phyloP scores from a whole-genome alignment of 2,113 vertebrate species.

The Tragelaphus buxtoni region DNA sequence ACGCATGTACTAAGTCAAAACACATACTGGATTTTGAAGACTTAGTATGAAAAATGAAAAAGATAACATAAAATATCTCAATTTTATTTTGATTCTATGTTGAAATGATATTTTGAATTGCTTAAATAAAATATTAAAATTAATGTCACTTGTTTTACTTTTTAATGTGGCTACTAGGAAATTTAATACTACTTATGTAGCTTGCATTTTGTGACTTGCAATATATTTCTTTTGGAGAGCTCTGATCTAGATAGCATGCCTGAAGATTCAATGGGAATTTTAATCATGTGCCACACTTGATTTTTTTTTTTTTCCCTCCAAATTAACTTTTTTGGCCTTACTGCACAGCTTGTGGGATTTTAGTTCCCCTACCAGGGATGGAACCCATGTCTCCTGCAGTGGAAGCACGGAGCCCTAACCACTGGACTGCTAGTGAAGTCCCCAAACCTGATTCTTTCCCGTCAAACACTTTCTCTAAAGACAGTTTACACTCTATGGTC shows the following conservation, averaged over 20 bases:
- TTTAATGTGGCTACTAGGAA: background rate
- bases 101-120: background rate
- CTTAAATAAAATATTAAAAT: constrained; percentile 38
- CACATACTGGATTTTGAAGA: background rate
- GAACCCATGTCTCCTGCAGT: background rate
- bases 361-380: background rate
- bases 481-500: background rate
- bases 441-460: background rate
- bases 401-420: background rate
- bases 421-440: background rate
- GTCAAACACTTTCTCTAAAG: constrained; percentile 10
- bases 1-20: background rate
- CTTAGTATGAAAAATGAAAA: background rate
- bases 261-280: background rate
- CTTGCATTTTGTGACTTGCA: background rate
- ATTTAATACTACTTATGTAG: background rate
- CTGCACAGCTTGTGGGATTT: background rate
- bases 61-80: background rate
- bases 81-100: constrained; percentile 4
- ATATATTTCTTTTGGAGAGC: constrained; percentile 28
- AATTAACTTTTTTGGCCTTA: background rate
- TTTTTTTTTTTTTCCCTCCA: background rate
- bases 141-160: constrained; percentile 16
- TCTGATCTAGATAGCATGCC: constrained; percentile 22
- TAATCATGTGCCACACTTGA: constrained; percentile 11